Base-by-base conservation (phyloP, 2,888 invertebrate species). In the Euzetes globulus region DNA sequence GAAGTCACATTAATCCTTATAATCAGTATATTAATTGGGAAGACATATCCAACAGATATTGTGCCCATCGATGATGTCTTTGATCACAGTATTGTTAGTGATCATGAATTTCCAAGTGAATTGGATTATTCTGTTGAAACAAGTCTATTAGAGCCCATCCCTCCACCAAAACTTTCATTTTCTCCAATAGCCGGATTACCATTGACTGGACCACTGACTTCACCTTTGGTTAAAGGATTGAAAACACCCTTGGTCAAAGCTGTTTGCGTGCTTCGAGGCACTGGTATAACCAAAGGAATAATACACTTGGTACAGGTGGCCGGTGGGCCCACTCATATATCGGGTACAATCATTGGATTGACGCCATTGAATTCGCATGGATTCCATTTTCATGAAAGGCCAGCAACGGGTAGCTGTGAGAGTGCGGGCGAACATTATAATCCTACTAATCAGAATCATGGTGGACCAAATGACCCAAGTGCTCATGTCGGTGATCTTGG, bases 391-490 rank as follows among this genome's bases (percentile, higher is more conserved):
- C 75, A 75, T 22, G 55, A 75, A 50, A 68, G 41, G 15, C 47
- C 47, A 1, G 75, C 50, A 29, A 29, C 29, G 9, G 72, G 60
- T 11, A 68, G 52, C 37, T 75, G 75, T 72, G 75, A 75, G 58
- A 55, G 55, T 52, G 75, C 75, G 17, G 75, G 75, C 17, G 72
- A 72, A 37, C 75, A 75, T 22, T 75, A 72, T 65, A 75, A 75
- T 25, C 75, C 75, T 9, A 71, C 72, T 25, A 22, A 60, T 19
- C 47, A 74, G 27, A 29, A n/a, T 17, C 75, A 75, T 25, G 75
- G 75, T 13, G 55, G 29, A 19, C 45, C 37, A 19, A 37, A 75
- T 41, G 45, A 45, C n/a, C 33, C 63, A 25, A 17, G 3, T 22
- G 41, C 45, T 25, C 75, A 75, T 33, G 50, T 71, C 27, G 75